Percentiles rank a stretch among this genome's conserved stretches.
These are phyloP conservation scores for Zingel zingel DNA, from an alignment of 2,113 vertebrate species.

Conservation along the genomic window DNA sequence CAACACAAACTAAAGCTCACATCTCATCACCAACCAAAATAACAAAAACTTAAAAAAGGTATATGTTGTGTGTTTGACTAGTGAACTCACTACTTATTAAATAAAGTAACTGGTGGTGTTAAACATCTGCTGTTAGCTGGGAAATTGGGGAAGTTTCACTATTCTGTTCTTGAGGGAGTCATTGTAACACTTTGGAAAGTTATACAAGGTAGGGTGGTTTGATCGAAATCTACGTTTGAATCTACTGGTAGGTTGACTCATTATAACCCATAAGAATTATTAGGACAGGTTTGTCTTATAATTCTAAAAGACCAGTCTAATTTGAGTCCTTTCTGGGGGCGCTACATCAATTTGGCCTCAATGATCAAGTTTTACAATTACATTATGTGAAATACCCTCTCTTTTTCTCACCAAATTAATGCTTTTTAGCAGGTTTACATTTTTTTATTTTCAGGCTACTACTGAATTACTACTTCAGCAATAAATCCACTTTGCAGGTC, in stretches of 20 bases:
- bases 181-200: not conserved
- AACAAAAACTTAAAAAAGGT: not conserved
- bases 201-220: not conserved
- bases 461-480: not conserved
- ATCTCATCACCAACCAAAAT: not conserved
- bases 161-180: not conserved
- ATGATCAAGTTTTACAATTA: not conserved
- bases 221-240: not conserved
- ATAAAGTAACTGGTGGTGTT: not conserved
- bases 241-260: not conserved
- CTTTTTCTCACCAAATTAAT: not conserved
- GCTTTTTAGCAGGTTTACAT: not conserved
- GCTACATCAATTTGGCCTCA: not conserved
- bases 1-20: conserved; percentile 27
- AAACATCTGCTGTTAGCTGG: not conserved
- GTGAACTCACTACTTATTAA: not conserved
- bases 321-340: too few species aligned
- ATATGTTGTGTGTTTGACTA: not conserved
- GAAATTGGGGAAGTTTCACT: conserved; percentile 18
- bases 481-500: not conserved
- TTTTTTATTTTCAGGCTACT: not conserved
- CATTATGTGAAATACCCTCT: not conserved
- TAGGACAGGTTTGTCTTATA: too few species aligned
- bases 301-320: not conserved
- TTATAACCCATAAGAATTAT: too few species aligned